Conservation (phyloP, 2,113 vertebrate genomes). For the Dromiciops gliroides region DNA sequence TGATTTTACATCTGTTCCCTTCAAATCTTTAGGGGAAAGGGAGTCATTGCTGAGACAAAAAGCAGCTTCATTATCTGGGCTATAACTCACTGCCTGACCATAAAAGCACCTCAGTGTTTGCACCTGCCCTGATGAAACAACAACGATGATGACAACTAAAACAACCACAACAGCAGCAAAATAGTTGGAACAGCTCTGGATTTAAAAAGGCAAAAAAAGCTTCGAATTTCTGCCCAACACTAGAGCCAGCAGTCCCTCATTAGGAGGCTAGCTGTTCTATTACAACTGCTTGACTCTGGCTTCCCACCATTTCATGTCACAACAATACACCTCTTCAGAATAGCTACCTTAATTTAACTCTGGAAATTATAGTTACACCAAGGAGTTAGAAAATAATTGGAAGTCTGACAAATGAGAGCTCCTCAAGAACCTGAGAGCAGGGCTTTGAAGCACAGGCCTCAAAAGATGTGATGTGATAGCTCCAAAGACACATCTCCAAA, state of each 20-base stretch:
- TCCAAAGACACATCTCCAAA: background rate
- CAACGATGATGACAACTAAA: background rate
- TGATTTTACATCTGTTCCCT: slow-evolving; percentile 51
- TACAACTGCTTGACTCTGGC: background rate
- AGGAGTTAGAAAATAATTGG: background rate
- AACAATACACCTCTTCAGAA: background rate
- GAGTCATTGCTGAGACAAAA: slow-evolving; percentile 21
- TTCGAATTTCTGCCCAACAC: background rate
- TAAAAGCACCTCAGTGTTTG: background rate
- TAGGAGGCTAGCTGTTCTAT: background rate
- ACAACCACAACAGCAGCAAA: background rate
- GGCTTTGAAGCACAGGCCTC: background rate
- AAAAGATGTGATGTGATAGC: rapidly evolving
- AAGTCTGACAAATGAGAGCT: background rate
- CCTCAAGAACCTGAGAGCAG: background rate
- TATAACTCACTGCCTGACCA: background rate
- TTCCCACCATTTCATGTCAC: slow-evolving; percentile 14
- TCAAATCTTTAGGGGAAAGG: slow-evolving; percentile 43
- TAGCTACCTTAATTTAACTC: background rate
- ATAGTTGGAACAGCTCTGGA: background rate
- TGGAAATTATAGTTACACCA: background rate
- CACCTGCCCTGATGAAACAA: background rate
- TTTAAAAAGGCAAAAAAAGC: background rate
- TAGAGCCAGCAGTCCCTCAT: background rate
- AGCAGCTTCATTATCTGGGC: background rate